These are phyloP conservation scores for Panagrolaimus sp. DNA, from an alignment of 1,140 invertebrate genomes.

Conservation along the genomic window DNA sequence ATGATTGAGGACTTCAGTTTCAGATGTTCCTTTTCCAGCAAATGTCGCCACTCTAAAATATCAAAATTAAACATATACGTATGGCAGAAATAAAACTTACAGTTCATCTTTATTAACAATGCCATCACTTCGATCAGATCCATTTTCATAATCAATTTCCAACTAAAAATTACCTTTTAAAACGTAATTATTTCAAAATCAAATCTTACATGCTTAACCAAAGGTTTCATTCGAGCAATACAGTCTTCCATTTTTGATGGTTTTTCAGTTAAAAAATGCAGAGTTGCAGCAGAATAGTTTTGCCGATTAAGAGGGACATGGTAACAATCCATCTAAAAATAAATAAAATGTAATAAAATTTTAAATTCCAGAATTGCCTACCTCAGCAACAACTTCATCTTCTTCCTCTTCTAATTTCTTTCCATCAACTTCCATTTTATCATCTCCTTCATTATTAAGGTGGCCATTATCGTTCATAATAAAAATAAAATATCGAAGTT, in stretches of 20 bases:
- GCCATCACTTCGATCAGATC: neutral
- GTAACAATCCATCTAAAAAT: constrained; percentile 11
- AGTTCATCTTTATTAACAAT: neutral
- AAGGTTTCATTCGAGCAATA: constrained; percentile 1
- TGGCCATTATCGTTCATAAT: too few species aligned
- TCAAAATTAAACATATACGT: neutral
- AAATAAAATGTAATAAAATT: neutral
- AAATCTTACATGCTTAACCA: constrained; percentile 13
- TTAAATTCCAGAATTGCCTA: neutral
- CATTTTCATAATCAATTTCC: constrained; percentile 10
- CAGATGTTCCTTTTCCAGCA: constrained; percentile 6
- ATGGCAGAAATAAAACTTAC: neutral
- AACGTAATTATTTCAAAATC: neutral
- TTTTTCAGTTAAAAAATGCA: neutral
- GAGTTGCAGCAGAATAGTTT: constrained; percentile 3
- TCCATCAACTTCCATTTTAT: too few species aligned
- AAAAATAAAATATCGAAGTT: too few species aligned
- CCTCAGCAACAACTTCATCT: constrained; percentile 16
- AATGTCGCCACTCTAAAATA: neutral
- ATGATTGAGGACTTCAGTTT: constrained; percentile 1
- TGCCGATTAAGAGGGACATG: neutral
- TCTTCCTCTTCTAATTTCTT: constrained; percentile 2
- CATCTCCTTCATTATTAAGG: too few species aligned
- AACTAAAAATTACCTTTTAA: neutral
- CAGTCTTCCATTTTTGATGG: constrained; percentile 11